Conservation (phyloP, 2,888 invertebrate genomes). For the Dicranocentrus wangi region DNA sequence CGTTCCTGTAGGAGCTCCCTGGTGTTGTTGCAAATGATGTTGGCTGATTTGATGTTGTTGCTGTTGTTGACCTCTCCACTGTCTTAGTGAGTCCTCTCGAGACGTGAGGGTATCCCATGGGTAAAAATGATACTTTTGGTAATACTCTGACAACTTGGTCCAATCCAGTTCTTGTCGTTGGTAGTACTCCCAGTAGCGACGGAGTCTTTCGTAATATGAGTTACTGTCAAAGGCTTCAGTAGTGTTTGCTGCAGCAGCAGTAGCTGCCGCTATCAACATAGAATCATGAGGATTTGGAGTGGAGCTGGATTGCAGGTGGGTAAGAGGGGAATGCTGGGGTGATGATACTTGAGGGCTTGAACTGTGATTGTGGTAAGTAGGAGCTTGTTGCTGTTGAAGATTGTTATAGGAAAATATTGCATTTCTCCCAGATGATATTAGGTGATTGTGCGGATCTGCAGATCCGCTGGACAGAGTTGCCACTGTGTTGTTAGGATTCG, state of each 20-base stretch:
- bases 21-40: constrained; percentile 1
- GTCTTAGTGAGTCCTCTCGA: constrained; percentile 27
- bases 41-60: constrained; percentile 17
- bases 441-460: too few relatives aligned
- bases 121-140: constrained; percentile 51
- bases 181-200: constrained; percentile 48
- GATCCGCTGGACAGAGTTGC: too few relatives aligned
- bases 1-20: not conserved
- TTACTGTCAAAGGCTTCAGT: constrained; percentile 28
- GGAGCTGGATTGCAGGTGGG: constrained; percentile 26
- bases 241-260: constrained; percentile 7
- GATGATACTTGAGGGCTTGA: not conserved
- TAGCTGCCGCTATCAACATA: constrained; percentile 31
- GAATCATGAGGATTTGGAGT: constrained; percentile 41
- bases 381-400: constrained; percentile 15
- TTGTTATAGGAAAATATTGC: not conserved
- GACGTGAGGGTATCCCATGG: constrained; percentile 50
- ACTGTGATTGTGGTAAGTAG: not conserved
- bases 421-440: too few relatives aligned
- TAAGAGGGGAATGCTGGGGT: constrained; percentile 29
- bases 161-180: constrained; percentile 43
- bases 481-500: too few relatives aligned
- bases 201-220: constrained; percentile 41
- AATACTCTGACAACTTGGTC: constrained; percentile 40
- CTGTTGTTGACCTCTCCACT: constrained; percentile 35